Evolutionary conservation across 1,140 invertebrate genomes (phyloP), one percentile per base, ranked within the genome.

Genomic region (Drosophila ambigua): DNA sequence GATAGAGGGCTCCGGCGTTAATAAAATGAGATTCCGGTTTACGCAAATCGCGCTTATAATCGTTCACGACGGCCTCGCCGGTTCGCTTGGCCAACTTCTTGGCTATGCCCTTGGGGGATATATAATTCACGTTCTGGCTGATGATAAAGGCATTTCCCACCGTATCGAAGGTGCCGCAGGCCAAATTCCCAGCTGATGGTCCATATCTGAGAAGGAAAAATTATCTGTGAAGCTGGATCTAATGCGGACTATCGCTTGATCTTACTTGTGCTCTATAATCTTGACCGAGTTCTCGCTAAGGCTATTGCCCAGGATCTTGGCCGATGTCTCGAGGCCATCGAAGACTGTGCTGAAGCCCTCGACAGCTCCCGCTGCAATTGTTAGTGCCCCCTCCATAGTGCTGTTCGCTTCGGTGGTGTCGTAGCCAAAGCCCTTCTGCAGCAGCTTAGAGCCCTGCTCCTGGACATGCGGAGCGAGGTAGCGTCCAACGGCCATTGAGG

Each of bases 281-380:
- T 94, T 93, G 2, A 96, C 95, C 4, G 95, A 96, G 85, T 96
- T 95, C 62, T 95, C 91, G 20, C 95, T 94, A 8, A 96, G 75
- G 84, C 93, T 95, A 48, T 75, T 92, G 6, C 94, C 95, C 50
- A 96, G 88, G 43, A 94, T 94, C 53, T 92, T 93, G 6, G 95
- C 95, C 9, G 95, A 95, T 58, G 92, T 90, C 78, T 96, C 95
- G n/a, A 96, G 72, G 53, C 95, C 93, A 77, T 93, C 90, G 72
- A 95, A 96, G 6, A 96, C 92, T 8, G 95, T 95, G 5, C 93
- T 93, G 79, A 96, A 95, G 4, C 95, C 95, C 87, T 94, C 93
- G 5, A 96, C 92, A 39, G 95, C 95, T 5, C 95, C 94, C 13
- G 94, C 94, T 4, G 95, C 94, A 1, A 96, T 94, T 26, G 94